Evolutionary conservation across 2,113 vertebrate genomes (phyloP).

Genomic region (Salvelinus fontinalis): DNA sequence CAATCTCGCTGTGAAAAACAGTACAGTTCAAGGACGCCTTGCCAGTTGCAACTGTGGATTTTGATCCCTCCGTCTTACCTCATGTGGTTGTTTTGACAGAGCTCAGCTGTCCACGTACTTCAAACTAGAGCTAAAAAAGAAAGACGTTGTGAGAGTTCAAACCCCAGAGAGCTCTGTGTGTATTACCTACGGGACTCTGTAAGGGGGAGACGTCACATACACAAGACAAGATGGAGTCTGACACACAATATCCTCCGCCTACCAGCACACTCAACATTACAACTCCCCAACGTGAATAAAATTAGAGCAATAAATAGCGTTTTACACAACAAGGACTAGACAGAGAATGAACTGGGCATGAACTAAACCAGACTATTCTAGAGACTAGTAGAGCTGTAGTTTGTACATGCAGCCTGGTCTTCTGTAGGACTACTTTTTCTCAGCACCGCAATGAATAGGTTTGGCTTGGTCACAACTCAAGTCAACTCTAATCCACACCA

Average conservation of each 20-base stretch:
- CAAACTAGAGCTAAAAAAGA: neutral
- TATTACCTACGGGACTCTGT: conserved; percentile 10
- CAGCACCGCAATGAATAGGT: no score
- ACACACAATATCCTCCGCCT: conserved; percentile 26
- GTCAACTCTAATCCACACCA: no score
- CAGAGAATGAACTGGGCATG: conserved; percentile 2
- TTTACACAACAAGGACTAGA: conserved; percentile 17
- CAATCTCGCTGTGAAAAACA: no score
- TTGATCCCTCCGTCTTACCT: neutral
- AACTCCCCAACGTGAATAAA: conserved; percentile 45
- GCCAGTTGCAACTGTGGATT: no score
- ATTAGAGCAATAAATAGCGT: conserved; percentile 58
- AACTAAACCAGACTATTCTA: neutral
- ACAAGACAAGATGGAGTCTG: conserved; percentile 14
- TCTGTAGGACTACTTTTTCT: no score
- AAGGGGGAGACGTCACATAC: conserved; percentile 4
- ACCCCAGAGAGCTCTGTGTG: neutral
- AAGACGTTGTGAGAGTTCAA: neutral
- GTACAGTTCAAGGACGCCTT: no score
- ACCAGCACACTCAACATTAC: conserved; percentile 20
- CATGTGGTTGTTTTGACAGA: neutral
- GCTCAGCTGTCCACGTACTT: neutral
- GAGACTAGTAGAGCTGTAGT: no score
- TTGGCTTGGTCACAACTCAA: no score
- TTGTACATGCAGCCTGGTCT: no score